Percentiles rank a stretch among this genome's conserved stretches.
Evolutionary conservation across 2,888 invertebrate species (phyloP).

Genomic region (Falcaria lacertinaria): DNA sequence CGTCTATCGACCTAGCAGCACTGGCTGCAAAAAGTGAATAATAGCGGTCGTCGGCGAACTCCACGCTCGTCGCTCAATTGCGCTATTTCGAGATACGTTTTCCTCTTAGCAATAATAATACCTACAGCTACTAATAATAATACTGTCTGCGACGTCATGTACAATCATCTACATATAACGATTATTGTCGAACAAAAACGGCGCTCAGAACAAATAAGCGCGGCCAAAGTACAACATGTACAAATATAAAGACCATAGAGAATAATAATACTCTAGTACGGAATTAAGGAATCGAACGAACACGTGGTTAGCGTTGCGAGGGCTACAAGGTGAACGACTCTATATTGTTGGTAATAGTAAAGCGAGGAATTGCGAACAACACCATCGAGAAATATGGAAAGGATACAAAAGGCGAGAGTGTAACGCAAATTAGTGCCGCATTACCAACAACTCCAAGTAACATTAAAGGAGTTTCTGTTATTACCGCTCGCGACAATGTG

Average conservation of each 20-base stretch:
- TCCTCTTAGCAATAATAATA: constrained; percentile 62
- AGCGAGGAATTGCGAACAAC: constrained; percentile 36
- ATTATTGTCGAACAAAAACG: constrained; percentile 38
- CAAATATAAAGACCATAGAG: not conserved
- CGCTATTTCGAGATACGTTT: constrained; percentile 68
- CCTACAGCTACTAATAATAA: constrained; percentile 49
- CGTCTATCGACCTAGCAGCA: constrained; percentile 37
- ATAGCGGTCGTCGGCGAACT: constrained; percentile 43
- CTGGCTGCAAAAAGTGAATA: constrained; percentile 63
- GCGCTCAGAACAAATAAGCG: constrained; percentile 27
- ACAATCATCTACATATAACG: constrained; percentile 36
- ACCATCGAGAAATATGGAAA: constrained; percentile 31
- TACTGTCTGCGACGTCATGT: constrained; percentile 26
- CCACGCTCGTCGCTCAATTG: constrained; percentile 46
- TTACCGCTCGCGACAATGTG: constrained; percentile 44
- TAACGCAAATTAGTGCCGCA: constrained; percentile 45
- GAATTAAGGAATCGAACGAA: constrained; percentile 13
- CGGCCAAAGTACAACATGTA: constrained; percentile 21
- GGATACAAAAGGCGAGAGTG: constrained; percentile 30
- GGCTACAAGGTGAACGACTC: constrained; percentile 55
- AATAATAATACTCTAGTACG: not conserved
- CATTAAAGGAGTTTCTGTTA: constrained; percentile 50
- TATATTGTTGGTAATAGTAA: constrained; percentile 35
- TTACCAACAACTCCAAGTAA: constrained; percentile 47
- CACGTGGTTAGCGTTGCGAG: constrained; percentile 36